phyloP scores from a whole-genome alignment of 2,797 vertebrate genomes.

The Esox lucius region DNA sequence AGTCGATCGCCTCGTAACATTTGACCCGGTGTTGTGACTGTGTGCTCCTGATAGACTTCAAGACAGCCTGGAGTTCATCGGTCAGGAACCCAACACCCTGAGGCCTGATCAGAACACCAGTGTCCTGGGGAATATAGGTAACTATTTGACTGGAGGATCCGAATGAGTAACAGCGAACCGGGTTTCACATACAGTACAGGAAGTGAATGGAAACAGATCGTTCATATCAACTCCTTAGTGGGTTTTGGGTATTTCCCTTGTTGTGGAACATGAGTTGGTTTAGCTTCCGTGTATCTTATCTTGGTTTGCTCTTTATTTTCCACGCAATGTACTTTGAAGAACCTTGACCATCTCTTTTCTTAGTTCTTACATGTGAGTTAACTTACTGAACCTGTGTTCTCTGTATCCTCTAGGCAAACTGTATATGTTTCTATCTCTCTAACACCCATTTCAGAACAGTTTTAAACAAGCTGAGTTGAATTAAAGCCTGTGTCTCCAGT shows the following conservation, averaged over 20 bases:
- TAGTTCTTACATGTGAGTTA: neutral
- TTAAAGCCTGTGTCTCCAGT: neutral
- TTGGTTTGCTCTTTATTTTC: too few relatives aligned
- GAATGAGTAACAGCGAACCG: neutral
- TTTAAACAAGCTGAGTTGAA: conserved; percentile 18
- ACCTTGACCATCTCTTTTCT: neutral
- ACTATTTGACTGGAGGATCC: conserved; percentile 31
- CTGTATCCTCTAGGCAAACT: neutral
- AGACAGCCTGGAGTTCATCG: conserved; percentile 97
- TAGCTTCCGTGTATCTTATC: neutral
- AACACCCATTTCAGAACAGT: neutral
- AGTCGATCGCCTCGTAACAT: neutral
- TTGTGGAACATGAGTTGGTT: neutral
- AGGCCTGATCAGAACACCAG: conserved; percentile 89
- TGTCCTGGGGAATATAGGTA: conserved; percentile 95
- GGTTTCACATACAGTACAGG: neutral
- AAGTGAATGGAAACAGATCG: neutral
- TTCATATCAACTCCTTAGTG: neutral
- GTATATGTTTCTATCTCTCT: neutral
- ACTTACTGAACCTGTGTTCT: neutral
- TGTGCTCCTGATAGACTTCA: conserved; percentile 80
- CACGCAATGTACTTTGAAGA: neutral
- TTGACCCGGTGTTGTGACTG: neutral
- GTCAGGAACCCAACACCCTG: conserved; percentile 86
- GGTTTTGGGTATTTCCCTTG: neutral